A percentile compares a stretch with the other conserved stretches of the same genome.
Conservation (phyloP, 92 coral and sea anemone species). For the Hydrozoanthus gracilis region DNA sequence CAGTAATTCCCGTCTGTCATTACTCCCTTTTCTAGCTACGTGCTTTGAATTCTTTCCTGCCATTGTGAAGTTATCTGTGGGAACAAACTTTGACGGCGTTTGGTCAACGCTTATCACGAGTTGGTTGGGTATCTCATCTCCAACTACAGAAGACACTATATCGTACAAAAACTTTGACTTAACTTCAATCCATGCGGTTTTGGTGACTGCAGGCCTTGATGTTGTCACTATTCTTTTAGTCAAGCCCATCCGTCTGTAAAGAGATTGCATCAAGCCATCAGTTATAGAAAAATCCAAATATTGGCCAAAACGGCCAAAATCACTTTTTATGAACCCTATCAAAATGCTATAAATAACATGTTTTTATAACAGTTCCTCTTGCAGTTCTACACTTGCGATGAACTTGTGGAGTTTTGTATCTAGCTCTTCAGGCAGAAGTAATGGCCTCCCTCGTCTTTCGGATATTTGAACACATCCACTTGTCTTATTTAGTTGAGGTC, state of each 20-base stretch:
- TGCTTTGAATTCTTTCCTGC: too few relatives aligned
- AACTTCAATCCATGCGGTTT: conserved; percentile 58
- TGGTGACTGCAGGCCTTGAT: conserved; percentile 56
- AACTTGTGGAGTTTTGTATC: conserved; percentile 55
- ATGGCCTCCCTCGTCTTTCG: too few relatives aligned
- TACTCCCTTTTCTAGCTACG: too few relatives aligned
- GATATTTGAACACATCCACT: too few relatives aligned
- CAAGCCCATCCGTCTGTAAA: conserved; percentile 62
- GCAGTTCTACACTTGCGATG: conserved; percentile 57
- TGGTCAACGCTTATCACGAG: conserved; percentile 43
- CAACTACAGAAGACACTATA: conserved; percentile 39
- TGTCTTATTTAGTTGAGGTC: conserved; percentile 29
- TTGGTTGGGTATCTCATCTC: conserved; percentile 45
- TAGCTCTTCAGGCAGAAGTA: too few relatives aligned
- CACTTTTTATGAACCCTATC: conserved; percentile 63
- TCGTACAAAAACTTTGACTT: conserved; percentile 57
- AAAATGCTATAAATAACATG: conserved; percentile 58
- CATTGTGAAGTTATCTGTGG: too few relatives aligned
- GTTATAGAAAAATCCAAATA: conserved; percentile 50
- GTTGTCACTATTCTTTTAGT: conserved; percentile 59
- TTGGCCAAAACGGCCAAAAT: conserved; percentile 52
- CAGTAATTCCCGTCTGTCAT: too few relatives aligned
- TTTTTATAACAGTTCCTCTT: conserved; percentile 56
- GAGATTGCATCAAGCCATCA: conserved; percentile 61
- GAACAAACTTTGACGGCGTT: too few relatives aligned